Conservation (phyloP, 2,797 vertebrate genomes). For the Thripadectes ignobilis region DNA sequence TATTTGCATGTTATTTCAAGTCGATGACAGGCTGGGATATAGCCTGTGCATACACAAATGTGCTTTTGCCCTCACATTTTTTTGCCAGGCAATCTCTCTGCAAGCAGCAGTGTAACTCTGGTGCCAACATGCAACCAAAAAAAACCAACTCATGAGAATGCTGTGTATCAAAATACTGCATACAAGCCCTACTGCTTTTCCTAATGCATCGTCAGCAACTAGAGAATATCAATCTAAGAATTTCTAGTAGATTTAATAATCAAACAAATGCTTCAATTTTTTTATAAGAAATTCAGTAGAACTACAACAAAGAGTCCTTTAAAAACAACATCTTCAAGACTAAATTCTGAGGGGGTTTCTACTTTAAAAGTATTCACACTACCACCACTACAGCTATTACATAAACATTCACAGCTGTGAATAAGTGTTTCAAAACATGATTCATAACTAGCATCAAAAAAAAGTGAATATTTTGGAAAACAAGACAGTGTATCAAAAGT, state of each 20-base stretch:
- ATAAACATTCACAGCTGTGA: neutral
- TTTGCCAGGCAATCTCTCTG: conserved; percentile 48
- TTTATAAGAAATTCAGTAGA: neutral
- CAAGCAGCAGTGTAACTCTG: neutral
- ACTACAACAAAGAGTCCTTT: neutral
- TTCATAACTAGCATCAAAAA: neutral
- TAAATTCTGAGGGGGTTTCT: neutral
- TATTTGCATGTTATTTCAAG: conserved; percentile 62
- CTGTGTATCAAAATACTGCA: neutral
- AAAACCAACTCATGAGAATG: neutral
- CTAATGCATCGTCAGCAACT: neutral
- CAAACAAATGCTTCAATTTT: neutral
- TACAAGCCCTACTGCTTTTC: neutral
- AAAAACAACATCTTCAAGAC: neutral
- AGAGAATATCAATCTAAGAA: neutral
- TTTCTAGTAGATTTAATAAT: neutral
- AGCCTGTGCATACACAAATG: conserved; percentile 27
- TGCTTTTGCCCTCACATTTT: neutral
- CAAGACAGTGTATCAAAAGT: neutral
- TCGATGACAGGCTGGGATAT: conserved; percentile 46
- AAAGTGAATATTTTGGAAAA: neutral
- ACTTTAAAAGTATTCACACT: neutral
- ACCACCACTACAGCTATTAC: neutral
- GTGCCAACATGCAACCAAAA: neutral
- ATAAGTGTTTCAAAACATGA: neutral